Conservation (phyloP, 2,888 invertebrate species). For the Stenolophus ochropezus region DNA sequence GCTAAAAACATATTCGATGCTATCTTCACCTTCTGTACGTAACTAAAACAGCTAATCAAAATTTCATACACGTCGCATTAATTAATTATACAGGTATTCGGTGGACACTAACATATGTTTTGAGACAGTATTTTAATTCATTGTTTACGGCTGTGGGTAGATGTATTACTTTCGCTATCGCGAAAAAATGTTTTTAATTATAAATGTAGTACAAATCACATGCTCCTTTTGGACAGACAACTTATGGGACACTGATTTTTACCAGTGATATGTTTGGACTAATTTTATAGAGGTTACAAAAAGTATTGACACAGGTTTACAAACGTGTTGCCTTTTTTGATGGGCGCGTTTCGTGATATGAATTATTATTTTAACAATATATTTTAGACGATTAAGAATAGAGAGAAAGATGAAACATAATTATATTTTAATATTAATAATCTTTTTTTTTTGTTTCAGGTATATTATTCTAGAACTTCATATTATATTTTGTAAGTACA, state of each 20-base stretch:
- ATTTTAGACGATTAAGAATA: too few relatives aligned
- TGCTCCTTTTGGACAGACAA: neutral
- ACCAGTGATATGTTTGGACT: neutral
- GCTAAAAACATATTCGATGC: slow-evolving; percentile 44
- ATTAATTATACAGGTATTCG: slow-evolving; percentile 52
- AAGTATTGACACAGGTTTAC: neutral
- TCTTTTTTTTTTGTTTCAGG: too few relatives aligned
- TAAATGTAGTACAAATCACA: neutral
- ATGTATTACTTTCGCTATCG: slow-evolving; percentile 20
- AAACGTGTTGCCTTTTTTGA: neutral
- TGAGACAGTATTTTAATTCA: slow-evolving; percentile 47
- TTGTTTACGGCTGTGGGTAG: slow-evolving; percentile 28
- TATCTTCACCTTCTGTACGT: slow-evolving; percentile 28
- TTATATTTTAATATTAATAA: too few relatives aligned
- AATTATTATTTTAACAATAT: too few relatives aligned
- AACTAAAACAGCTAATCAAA: slow-evolving; percentile 43
- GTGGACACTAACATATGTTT: slow-evolving; percentile 43
- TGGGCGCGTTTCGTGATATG: neutral
- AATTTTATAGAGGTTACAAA: neutral
- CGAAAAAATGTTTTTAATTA: slow-evolving; percentile 2
- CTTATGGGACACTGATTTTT: slow-evolving; percentile 1
- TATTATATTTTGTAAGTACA: too few relatives aligned
- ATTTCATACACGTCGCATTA: slow-evolving; percentile 48
- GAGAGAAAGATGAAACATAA: too few relatives aligned
- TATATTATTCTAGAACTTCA: too few relatives aligned